Percentiles rank a stretch among this genome's conserved stretches.
Conservation (phyloP, 2,113 vertebrate species). For the Salvelinus alpinus region DNA sequence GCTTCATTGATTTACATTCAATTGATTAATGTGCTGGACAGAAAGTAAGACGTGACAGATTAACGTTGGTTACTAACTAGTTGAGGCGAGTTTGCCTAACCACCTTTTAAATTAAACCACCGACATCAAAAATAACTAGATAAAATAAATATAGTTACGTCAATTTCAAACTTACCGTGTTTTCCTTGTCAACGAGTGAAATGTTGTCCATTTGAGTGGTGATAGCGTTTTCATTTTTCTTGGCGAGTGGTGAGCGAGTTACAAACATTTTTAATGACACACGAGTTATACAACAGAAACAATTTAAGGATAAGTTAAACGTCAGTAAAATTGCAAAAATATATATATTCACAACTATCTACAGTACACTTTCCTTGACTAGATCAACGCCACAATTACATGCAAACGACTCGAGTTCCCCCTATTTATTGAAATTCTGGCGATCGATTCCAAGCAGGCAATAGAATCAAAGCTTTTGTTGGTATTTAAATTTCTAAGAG, state of each 20-base stretch:
- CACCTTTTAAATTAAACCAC: no score
- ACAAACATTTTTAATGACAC: slow-evolving; percentile 70
- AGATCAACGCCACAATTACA: background rate
- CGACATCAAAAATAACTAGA: background rate
- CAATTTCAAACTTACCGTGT: slow-evolving; percentile 78
- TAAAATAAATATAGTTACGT: background rate
- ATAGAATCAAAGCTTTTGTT: slow-evolving; percentile 32
- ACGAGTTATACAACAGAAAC: background rate
- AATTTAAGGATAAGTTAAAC: background rate
- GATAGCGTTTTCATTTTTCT: slow-evolving; percentile 56
- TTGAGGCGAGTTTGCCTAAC: no score
- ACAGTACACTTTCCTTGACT: background rate
- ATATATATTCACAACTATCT: background rate
- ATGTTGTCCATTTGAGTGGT: slow-evolving; percentile 64
- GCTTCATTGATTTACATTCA: no score
- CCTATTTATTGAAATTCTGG: slow-evolving; percentile 67
- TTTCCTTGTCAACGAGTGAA: slow-evolving; percentile 84
- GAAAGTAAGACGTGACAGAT: no score
- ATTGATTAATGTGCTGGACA: background rate
- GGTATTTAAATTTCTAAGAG: no score
- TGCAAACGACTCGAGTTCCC: no score
- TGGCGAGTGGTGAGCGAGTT: slow-evolving; percentile 71
- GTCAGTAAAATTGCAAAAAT: background rate
- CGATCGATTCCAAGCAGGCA: slow-evolving; percentile 57
- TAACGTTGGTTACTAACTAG: no score